Evolutionary conservation across 2,797 vertebrate species (phyloP), one percentile per base, ranked within the genome.

Genomic region (Silurus aristotelis): DNA sequence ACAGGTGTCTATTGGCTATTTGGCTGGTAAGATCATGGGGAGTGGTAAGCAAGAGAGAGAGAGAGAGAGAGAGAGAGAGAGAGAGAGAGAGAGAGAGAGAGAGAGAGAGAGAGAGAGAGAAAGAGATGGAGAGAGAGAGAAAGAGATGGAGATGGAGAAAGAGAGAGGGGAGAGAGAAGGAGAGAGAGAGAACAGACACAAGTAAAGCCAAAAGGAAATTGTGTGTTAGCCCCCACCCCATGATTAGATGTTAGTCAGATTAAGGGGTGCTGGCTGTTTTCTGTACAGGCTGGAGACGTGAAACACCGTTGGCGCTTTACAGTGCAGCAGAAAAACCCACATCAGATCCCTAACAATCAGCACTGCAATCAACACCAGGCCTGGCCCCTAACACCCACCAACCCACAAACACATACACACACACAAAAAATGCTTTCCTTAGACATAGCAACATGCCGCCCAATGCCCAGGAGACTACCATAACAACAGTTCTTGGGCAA

Each of bases 191-290:
- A 55, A 14, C 52, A 63, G 13, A n/a, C 58, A 83, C 27, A 13
- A 14, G 67, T 46, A n/a, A 82, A 79, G 61, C 84, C 31, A 75
- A 73, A 46, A 22, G 80, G 64, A 25, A 43, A 80, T 60, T 2
- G 58, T 55, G 56, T 68, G 76, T 90, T 84, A 80, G 61, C 43
- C 68, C 76, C 6, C 87, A 77, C 88, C 88, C 61, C n/a, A 58
- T 67, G 90, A 94, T 95, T 93, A 95, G 91, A 92, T 89, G 84
- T 92, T 92, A 94, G 91, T 91, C 68, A 83, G 93, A 94, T 94
- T 94, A 93, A 90, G 87, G 87, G 89, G 88, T 89, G 91, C 83
- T 84, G 83, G 72, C 43, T 9, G 46, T 78, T 66, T 60, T 87
- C 48, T 63, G 75, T 71, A 14, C 83, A 82, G 22, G 71, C 86